Percentiles rank a stretch among this genome's conserved stretches.
Conservation (phyloP, 2,113 vertebrate genomes). For the Trematomus loennbergii region DNA sequence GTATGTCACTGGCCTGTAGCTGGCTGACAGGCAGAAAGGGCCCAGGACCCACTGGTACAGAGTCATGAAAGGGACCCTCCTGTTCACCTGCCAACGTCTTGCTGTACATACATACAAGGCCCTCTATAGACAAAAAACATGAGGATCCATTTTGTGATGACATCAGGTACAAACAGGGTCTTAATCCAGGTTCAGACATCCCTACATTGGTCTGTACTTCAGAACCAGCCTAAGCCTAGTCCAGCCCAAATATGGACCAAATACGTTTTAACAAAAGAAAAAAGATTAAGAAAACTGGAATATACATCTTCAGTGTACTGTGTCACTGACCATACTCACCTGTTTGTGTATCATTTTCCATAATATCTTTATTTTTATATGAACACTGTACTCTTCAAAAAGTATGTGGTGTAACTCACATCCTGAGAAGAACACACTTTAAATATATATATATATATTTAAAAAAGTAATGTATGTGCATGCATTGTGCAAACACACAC, state of each 20-base stretch:
- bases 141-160: constrained; percentile 72
- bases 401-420: constrained; percentile 62
- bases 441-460: constrained; percentile 25
- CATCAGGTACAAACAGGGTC: constrained; percentile 81
- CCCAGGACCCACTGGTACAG: constrained; percentile 43
- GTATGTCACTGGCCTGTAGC: constrained; percentile 86
- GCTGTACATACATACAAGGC: constrained; percentile 69
- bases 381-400: constrained; percentile 62
- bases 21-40: constrained; percentile 23
- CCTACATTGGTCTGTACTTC: constrained; percentile 68
- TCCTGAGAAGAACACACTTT: constrained; percentile 52
- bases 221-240: constrained; percentile 74
- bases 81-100: constrained; percentile 47
- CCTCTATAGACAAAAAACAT: constrained; percentile 61
- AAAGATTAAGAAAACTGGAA: constrained; percentile 40
- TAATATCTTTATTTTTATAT: constrained; percentile 83
- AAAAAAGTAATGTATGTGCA: constrained; percentile 68
- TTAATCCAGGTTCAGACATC: constrained; percentile 76
- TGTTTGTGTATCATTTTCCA: constrained; percentile 75
- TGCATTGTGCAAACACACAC: constrained; percentile 67
- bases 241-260: constrained; percentile 74
- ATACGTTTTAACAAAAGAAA: constrained; percentile 51
- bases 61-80: constrained; percentile 52
- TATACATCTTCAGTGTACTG: constrained; percentile 53
- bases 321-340: constrained; percentile 66